These are phyloP conservation scores for Albula glossodonta DNA, from an alignment of 2,113 vertebrate species.

Conservation along the genomic window DNA sequence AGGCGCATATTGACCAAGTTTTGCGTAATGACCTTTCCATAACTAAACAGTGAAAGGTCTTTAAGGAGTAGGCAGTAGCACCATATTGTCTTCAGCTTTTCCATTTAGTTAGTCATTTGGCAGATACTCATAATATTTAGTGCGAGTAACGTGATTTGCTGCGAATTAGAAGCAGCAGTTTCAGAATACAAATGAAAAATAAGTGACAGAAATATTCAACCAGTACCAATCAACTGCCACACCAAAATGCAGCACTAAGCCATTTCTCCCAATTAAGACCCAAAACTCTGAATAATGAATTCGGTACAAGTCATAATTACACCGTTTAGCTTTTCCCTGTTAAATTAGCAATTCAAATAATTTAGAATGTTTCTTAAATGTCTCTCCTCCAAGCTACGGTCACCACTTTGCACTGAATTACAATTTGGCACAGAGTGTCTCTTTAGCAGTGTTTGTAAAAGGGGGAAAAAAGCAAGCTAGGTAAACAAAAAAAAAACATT, in stretches of 20 bases:
- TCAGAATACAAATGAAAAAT: not conserved
- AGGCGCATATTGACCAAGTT: no score
- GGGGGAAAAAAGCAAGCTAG: not conserved
- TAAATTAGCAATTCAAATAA: not conserved
- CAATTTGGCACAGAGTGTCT: not conserved
- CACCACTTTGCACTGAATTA: not conserved
- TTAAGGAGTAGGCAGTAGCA: not conserved
- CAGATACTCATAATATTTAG: not conserved
- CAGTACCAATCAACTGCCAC: not conserved
- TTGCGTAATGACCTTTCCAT: not conserved
- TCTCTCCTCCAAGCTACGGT: not conserved
- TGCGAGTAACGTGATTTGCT: not conserved
- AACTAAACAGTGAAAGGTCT: no score
- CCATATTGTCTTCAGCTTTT: not conserved
- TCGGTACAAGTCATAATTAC: not conserved
- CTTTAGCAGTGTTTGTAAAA: not conserved
- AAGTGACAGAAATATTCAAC: not conserved
- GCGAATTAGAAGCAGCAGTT: not conserved
- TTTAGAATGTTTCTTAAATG: not conserved
- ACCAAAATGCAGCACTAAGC: not conserved
- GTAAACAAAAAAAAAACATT: no score
- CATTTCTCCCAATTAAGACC: not conserved
- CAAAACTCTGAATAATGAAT: not conserved
- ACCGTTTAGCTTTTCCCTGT: not conserved
- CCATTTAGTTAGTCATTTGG: slow-evolving; percentile 29